Evolutionary conservation across 2,888 invertebrate genomes (phyloP), one percentile per base, ranked within the genome.

Genomic region (Cenopis cana): DNA sequence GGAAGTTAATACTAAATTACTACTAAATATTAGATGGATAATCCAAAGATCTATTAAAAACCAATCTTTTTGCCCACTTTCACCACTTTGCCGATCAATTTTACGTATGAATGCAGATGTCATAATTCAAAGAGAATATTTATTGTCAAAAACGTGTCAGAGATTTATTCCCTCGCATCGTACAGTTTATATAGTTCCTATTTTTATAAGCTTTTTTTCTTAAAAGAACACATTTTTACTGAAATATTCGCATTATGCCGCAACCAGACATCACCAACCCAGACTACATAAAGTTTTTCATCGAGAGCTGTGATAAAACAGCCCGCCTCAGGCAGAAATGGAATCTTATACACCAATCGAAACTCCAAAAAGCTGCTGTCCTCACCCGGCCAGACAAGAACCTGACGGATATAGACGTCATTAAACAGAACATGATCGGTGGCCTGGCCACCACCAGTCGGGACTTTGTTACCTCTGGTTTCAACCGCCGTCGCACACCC

Each of bases 291-390:
- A 85, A 82, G 61, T 86, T 86, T 71, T 80, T 86, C 14, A 56
- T 81, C n/a, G 86, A 86, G 68, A 82, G 38, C 57, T 85, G 86
- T 76, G 85, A 86, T 3, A 87, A 83, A 72, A 83, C 83, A 55
- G 76, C 81, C 0, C 74, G 82, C 12, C 81, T 86, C 50, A 82
- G 85, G 4, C 78, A 85, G 80, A 82, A 79, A 82, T 87, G 87
- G 87, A 84, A 83, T 70, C 68, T 61, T 4, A 33, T 76, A 12
- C 71, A 85, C 62, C 74, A 69, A 33, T 78, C 81, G 0, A 80
- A 80, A 65, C 71, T 86, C 12, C 72, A 80, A 60, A 18, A 81
- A 14, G 82, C 87, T 3, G 84, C 86, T 12, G 81, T 77, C 2
- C 75, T 87, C 41, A 68, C 75, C 0, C 78, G 82, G 0, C 75